Evolutionary conservation across 2,888 invertebrate genomes (phyloP), one percentile per base, ranked within the genome.

Genomic region (Lacanobia wlatinum): DNA sequence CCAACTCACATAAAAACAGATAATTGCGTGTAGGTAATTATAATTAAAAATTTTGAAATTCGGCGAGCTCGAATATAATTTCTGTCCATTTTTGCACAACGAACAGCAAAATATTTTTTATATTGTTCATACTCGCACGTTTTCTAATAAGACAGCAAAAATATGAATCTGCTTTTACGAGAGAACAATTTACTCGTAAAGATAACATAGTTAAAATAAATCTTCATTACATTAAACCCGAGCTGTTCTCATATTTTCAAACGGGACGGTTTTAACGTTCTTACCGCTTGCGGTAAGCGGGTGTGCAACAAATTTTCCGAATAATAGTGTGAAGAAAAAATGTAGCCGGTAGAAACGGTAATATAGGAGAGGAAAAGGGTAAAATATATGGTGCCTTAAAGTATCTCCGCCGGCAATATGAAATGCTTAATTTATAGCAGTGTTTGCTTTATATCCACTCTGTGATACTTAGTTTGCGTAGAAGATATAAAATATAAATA

Each of bases 161-260:
- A 84, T 80, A 78, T 74, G 68, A 82, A 84, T 72, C 48, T 73
- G 67, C 71, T 79, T 83, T 82, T 79, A 85, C 76, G 82, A 75
- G 85, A 82, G 89, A 88, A 88, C 87, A 89, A 89, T 91, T 90
- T 89, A 87, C 86, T 88, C 83, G 73, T 87, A 85, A 89, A 89
- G 88, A 90, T 89, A 88, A 86, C 82, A 86, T 90, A 92, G 92
- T 92, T 91, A 89, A 90, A 91, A 93, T 94, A 94, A 94, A 94
- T 95, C 93, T 93, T 94, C 91, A 93, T 94, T 94, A 93, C 88
- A 86, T 88, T 91, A 92, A 92, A 91, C 90, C 92, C 85, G 84
- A 86, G 87, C 88, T 87, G 91, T 88, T 90, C 91, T 93, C 92
- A 93, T 95, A 94, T 93, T 94, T 93, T 90, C 87, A 90, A 91